Percentiles rank a stretch among this genome's conserved stretches.
Conservation (phyloP, 2,797 vertebrate species). For the Squalus acanthias region DNA sequence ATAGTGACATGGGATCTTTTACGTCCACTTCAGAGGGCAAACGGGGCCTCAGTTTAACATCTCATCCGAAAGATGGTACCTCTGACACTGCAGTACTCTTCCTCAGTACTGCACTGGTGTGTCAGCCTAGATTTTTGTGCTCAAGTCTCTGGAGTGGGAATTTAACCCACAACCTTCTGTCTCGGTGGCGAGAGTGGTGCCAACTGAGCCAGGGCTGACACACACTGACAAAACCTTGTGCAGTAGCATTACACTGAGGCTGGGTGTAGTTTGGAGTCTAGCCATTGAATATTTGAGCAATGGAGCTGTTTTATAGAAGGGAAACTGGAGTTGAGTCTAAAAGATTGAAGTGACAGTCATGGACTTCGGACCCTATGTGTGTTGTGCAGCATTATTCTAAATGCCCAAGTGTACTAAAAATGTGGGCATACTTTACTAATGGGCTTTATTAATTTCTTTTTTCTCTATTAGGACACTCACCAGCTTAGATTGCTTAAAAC, state of each 20-base stretch:
- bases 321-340: background rate
- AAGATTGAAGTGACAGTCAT: background rate
- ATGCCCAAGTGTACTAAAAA: background rate
- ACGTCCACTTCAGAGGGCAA: background rate
- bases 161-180: background rate
- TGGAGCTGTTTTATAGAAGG: background rate
- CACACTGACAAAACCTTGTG: background rate
- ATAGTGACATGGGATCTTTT: background rate
- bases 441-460: background rate
- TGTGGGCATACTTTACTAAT: background rate
- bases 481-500: conserved; percentile 91
- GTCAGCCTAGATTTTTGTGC: background rate
- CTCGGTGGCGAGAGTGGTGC: background rate
- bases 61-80: background rate
- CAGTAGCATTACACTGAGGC: background rate
- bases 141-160: background rate
- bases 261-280: background rate
- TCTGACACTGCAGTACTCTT: background rate
- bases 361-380: background rate
- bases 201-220: background rate
- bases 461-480: conserved; percentile 74
- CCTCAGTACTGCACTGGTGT: background rate
- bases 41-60: background rate
- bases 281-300: background rate
- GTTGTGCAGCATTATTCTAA: background rate